Evolutionary conservation across 2,797 vertebrate species (phyloP), one percentile per base, ranked within the genome.

Genomic region (Gephyroberyx darwinii): DNA sequence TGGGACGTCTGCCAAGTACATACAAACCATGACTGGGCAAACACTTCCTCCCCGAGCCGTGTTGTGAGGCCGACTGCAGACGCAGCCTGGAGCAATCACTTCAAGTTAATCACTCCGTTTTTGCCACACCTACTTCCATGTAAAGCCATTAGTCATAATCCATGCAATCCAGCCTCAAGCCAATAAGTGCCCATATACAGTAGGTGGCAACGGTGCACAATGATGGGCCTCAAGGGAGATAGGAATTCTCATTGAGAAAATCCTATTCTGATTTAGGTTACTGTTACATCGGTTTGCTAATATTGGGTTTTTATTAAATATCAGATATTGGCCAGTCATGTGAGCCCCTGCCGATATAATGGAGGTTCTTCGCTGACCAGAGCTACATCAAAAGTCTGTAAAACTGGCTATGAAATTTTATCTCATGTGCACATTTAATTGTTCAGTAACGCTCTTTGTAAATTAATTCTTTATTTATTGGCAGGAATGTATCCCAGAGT

Each of bases 1-100:
- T 66, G 84, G 85, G 86, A 77, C 31, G 20, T 30, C 65, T 82
- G 85, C 86, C 86, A 91, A 65, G 64, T 14, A 74, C 73, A 83
- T 66, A 35, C 74, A 74, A 63, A 77, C 80, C 82, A 72, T 82
- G 81, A 84, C 81, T 82, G 85, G 80, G 80, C 85, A 82, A 82
- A 82, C 75, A 1, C 54, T 5, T 70, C 26, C 76, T 75, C 66
- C 74, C 45, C 65, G 14, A 62, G 61, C 78, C 76, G 6, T 12
- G 53, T 58, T 47, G 26, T 20, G 77, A 80, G 76, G 74, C 67
- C 1, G 68, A 64, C 64, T 63, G 75, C 69, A 78, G 75, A 69
- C 47, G 4, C 60, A 16, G 75, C 65, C 60, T 64, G 6, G 3
- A 75, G 70, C 69, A 59, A 73, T 67, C 65, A 56, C 19, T 16